Evolutionary conservation across 2,797 vertebrate species (phyloP).

Genomic region (Microctenopoma stevenorrisi): DNA sequence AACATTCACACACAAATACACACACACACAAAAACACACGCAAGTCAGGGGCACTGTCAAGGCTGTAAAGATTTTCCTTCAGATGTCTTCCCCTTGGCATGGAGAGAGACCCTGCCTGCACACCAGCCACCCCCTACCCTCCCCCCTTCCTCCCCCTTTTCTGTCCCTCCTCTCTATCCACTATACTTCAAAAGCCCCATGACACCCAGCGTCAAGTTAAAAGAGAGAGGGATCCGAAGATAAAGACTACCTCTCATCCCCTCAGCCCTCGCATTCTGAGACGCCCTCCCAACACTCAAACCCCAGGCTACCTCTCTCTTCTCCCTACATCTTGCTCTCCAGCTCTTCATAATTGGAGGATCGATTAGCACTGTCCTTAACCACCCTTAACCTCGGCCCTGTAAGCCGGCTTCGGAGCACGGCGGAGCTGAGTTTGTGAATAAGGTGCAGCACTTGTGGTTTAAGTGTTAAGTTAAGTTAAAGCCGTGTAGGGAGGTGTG

Average conservation of each 20-base stretch:
- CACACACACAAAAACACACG: slow-evolving; percentile 32
- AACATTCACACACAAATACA: slow-evolving; percentile 60
- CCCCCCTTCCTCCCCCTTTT: slow-evolving; percentile 18
- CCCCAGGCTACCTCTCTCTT: slow-evolving; percentile 68
- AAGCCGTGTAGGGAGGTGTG: slow-evolving; percentile 4
- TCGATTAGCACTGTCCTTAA: slow-evolving; percentile 82
- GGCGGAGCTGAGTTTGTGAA: slow-evolving; percentile 46
- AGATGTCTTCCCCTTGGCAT: slow-evolving; percentile 81
- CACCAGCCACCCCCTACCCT: slow-evolving; percentile 15
- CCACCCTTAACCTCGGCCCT: slow-evolving; percentile 76
- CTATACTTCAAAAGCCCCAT: slow-evolving; percentile 83
- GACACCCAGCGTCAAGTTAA: slow-evolving; percentile 82
- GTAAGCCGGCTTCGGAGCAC: slow-evolving; percentile 60
- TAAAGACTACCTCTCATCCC: slow-evolving; percentile 73
- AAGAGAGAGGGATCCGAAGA: slow-evolving; percentile 76
- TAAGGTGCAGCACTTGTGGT: slow-evolving; percentile 42
- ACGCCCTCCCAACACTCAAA: slow-evolving; percentile 65
- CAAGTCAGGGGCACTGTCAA: slow-evolving; percentile 74
- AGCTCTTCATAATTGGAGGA: slow-evolving; percentile 77
- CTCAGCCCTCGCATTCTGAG: slow-evolving; percentile 61
- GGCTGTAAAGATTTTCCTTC: slow-evolving; percentile 86
- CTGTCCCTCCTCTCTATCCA: slow-evolving; percentile 77
- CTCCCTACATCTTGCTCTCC: slow-evolving; percentile 61
- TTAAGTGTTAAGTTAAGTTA: slow-evolving; percentile 45
- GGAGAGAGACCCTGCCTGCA: slow-evolving; percentile 74